phyloP scores from a whole-genome alignment of 2,888 invertebrate genomes.

The Salticus scenicus region DNA sequence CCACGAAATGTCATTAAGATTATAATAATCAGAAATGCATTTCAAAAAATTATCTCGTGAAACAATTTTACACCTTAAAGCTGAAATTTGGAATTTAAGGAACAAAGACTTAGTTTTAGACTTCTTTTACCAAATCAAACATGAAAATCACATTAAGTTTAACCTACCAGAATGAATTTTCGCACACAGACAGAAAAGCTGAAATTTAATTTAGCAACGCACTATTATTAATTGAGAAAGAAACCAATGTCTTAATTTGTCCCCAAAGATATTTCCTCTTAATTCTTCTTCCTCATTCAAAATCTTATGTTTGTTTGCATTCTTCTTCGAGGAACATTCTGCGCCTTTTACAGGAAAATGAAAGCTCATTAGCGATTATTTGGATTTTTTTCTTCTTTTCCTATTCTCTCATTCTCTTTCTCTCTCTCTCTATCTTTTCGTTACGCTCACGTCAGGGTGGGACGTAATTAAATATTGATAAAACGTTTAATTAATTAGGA shows the following conservation, averaged over 20 bases:
- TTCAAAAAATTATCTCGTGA: too few relatives aligned
- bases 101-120: too few relatives aligned
- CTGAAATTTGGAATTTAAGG: too few relatives aligned
- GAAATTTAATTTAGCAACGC: conserved; percentile 54
- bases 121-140: too few relatives aligned
- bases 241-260: conserved; percentile 54
- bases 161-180: too few relatives aligned
- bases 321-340: conserved; percentile 6
- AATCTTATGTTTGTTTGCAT: neutral
- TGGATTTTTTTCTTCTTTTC: neutral
- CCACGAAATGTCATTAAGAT: too few relatives aligned
- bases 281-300: neutral
- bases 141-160: too few relatives aligned
- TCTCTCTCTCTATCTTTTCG: neutral
- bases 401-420: too few relatives aligned
- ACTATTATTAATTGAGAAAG: conserved; percentile 41
- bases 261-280: conserved; percentile 32
- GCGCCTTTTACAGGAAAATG: conserved; percentile 43
- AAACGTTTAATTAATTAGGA: conserved; percentile 31
- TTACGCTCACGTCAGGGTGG: neutral
- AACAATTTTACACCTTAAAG: too few relatives aligned
- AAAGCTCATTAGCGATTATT: conserved; percentile 52
- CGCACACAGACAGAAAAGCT: neutral
- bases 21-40: too few relatives aligned
- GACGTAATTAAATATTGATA: conserved; percentile 12